These are phyloP conservation scores for Agelastica alni DNA, from an alignment of 2,888 invertebrate genomes.

Conservation along the genomic window DNA sequence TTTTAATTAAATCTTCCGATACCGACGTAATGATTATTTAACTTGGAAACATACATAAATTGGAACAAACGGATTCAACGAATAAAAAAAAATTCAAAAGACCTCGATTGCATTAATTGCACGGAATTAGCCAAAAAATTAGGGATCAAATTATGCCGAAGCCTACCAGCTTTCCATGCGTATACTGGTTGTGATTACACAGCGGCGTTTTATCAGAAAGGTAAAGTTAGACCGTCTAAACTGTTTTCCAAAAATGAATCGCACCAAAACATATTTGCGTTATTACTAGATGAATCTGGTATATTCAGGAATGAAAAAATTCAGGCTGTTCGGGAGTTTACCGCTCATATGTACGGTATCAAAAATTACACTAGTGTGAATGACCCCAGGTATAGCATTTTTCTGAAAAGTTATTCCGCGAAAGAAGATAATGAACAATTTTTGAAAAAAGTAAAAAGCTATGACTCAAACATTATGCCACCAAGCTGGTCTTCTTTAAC, in stretches of 20 bases:
- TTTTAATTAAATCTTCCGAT: too few relatives aligned
- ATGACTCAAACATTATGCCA: neutral
- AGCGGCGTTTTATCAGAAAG: neutral
- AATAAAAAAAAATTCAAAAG: constrained; percentile 4
- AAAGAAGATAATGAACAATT: constrained; percentile 6
- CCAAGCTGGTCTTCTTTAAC: too few relatives aligned
- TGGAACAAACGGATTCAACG: neutral
- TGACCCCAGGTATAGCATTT: neutral
- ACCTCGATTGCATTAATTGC: constrained; percentile 11
- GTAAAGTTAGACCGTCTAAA: neutral
- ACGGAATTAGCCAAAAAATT: constrained; percentile 4
- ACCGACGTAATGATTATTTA: constrained; percentile 6
- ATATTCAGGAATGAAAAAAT: neutral
- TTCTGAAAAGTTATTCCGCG: constrained; percentile 4
- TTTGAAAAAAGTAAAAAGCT: constrained; percentile 3
- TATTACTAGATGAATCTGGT: neutral
- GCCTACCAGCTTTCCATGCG: neutral
- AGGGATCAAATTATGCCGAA: neutral
- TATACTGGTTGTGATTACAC: too few relatives aligned
- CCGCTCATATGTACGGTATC: neutral
- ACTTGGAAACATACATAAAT: constrained; percentile 11
- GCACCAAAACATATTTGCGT: neutral
- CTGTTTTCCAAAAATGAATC: neutral
- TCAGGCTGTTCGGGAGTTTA: neutral
- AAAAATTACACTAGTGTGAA: neutral